Evolutionary conservation across 2,888 invertebrate species (phyloP), one percentile per base, ranked within the genome.

Genomic region (Nemotelus nigrinus): DNA sequence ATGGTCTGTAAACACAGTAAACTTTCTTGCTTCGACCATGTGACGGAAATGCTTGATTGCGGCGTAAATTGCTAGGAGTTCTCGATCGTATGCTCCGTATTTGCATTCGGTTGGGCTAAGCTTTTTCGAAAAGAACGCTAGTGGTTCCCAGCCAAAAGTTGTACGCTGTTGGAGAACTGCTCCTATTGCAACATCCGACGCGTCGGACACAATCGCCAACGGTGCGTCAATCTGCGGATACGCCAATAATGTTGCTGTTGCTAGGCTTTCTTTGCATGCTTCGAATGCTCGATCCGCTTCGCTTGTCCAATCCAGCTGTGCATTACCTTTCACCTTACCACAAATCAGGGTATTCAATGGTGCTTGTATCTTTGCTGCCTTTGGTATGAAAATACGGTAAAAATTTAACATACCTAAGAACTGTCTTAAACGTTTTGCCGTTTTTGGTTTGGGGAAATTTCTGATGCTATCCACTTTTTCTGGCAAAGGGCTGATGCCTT

Each of bases 201-300:
- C 67, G 25, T 67, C 67, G 10, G 67, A 2, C 1, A 25, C n/a
- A 3, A 67, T 6, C 39, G 48, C 25, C 3, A 67, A 39, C n/a
- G 45, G 67, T 45, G n/a, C 7, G 7, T 45, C 5, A 5, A 48
- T n/a, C n/a, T 25, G n/a, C 3, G 41, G 47, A 47, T 6, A 48
- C 1, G 47, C 45, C 41, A 41, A 7, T 25, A 41, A 47, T 4
- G 67, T 25, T 47, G 67, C 67, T 3, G 45, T 10, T 6, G 67
- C 67, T 7, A 67, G 45, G 48, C 67, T 67, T n/a, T 67, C 47
- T n/a, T 67, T 47, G 48, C 67, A 67, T 7, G 8, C 4, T 45
- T 47, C 48, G 44, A 47, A 67, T 8, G 67, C 45, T 8, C 6
- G 39, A 10, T 67, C 67, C 6, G 67, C 48, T 8, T 67, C 67